These are phyloP conservation scores for Esox masquinongy DNA, from an alignment of 2,797 vertebrate genomes.

Conservation along the genomic window DNA sequence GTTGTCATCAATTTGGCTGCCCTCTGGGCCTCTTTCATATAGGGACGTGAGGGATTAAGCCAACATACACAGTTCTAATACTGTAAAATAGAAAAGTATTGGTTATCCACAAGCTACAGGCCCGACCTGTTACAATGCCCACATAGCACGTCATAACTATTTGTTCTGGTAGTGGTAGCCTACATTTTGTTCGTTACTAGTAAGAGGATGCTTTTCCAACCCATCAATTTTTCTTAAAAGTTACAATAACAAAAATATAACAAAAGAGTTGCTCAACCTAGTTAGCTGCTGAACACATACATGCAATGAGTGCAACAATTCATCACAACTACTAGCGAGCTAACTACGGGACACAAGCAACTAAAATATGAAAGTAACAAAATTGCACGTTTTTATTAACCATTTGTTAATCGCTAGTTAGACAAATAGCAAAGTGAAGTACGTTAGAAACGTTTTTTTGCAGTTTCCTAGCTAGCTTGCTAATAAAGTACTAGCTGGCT, in stretches of 20 bases:
- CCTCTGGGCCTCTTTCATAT: slow-evolving; percentile 49
- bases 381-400: background rate
- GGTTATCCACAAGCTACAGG: background rate
- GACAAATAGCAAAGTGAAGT: background rate
- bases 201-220: background rate
- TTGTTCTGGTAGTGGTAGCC: background rate
- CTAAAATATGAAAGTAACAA: background rate
- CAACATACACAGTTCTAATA: background rate
- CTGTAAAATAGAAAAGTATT: background rate
- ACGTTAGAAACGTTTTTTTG: background rate
- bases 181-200: background rate
- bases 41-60: slow-evolving; percentile 50
- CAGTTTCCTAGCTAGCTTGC: background rate
- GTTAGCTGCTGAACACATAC: background rate
- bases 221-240: background rate
- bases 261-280: background rate
- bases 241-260: background rate
- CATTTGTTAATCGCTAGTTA: background rate
- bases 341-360: background rate
- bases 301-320: background rate
- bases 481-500: background rate
- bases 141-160: background rate
- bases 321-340: background rate
- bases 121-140: background rate
- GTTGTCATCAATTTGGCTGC: slow-evolving; percentile 56